Conservation (phyloP, 2,888 invertebrate species). For the Rhagium mordax region DNA sequence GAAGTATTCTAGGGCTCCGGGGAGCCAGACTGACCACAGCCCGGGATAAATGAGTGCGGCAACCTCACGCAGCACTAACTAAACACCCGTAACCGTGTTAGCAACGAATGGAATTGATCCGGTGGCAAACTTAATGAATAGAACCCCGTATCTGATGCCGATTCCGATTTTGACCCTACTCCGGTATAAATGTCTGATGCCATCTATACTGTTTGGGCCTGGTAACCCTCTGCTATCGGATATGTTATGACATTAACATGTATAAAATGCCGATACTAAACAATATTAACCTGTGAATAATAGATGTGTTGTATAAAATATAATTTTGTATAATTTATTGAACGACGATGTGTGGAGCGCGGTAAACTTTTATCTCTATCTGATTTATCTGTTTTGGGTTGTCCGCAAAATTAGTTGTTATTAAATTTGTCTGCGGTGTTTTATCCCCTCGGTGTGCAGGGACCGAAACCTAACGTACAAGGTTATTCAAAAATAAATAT, state of each 20-base stretch:
- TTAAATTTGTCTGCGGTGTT: background rate
- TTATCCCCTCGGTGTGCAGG: too few species aligned
- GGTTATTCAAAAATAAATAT: too few species aligned
- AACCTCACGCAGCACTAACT: slow-evolving; percentile 30
- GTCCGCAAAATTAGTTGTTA: slow-evolving; percentile 1
- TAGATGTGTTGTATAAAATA: slow-evolving; percentile 15
- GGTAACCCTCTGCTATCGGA: slow-evolving; percentile 15
- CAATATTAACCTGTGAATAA: slow-evolving; percentile 20
- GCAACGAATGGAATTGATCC: slow-evolving; percentile 29
- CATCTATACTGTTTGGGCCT: slow-evolving; percentile 9
- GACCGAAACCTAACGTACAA: too few species aligned
- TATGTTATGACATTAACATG: slow-evolving; percentile 16
- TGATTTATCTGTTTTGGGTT: background rate
- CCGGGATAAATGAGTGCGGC: slow-evolving; percentile 32
- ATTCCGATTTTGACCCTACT: slow-evolving; percentile 31
- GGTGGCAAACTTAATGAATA: slow-evolving; percentile 33
- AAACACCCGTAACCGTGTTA: slow-evolving; percentile 24
- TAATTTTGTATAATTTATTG: slow-evolving; percentile 23
- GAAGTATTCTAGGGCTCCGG: slow-evolving; percentile 25
- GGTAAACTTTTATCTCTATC: slow-evolving; percentile 9
- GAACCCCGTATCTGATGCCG: slow-evolving; percentile 31
- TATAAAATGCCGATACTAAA: slow-evolving; percentile 14
- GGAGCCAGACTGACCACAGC: slow-evolving; percentile 24
- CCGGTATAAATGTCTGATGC: slow-evolving; percentile 27
- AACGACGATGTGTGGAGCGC: background rate